phyloP scores from a whole-genome alignment of 2,113 vertebrate genomes.

The Misgurnus mizolepis region DNA sequence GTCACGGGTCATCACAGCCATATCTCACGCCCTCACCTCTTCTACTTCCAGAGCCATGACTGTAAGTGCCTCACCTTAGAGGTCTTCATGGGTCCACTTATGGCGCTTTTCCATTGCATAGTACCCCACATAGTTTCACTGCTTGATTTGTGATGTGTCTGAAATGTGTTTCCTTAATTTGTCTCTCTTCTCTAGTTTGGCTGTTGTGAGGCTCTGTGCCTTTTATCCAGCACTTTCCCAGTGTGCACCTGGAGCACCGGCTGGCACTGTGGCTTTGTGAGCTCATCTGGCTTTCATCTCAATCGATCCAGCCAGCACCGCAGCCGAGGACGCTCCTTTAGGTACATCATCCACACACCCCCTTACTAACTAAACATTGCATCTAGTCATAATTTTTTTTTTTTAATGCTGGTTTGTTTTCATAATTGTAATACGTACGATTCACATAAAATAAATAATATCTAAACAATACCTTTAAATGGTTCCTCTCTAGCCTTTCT shows the following conservation, averaged over 20 bases:
- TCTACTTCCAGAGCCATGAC: conserved; percentile 91
- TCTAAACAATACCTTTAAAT: background rate
- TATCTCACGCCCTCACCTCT: conserved; percentile 86
- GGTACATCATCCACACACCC: conserved; percentile 39
- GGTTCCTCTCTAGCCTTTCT: conserved; percentile 73
- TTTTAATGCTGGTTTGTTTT: too few species aligned
- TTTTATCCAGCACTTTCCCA: conserved; percentile 85
- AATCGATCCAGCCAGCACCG: conserved; percentile 58
- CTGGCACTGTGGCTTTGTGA: conserved; percentile 93
- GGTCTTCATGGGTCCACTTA: background rate
- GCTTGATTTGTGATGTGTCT: too few species aligned
- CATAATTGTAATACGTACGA: too few species aligned
- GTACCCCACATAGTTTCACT: too few species aligned
- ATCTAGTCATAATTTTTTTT: too few species aligned
- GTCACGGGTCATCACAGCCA: conserved; percentile 85
- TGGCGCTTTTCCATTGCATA: too few species aligned
- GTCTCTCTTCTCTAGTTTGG: conserved; percentile 82
- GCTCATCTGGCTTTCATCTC: conserved; percentile 54
- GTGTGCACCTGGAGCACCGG: conserved; percentile 90
- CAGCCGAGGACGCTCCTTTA: conserved; percentile 62
- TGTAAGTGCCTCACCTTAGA: conserved; percentile 67
- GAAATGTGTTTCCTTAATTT: too few species aligned
- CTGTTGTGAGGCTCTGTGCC: conserved; percentile 92
- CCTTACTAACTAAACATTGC: background rate
- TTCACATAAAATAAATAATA: too few species aligned